These are phyloP conservation scores for Hypomecis punctinalis DNA, from an alignment of 2,888 invertebrate species.

Conservation along the genomic window DNA sequence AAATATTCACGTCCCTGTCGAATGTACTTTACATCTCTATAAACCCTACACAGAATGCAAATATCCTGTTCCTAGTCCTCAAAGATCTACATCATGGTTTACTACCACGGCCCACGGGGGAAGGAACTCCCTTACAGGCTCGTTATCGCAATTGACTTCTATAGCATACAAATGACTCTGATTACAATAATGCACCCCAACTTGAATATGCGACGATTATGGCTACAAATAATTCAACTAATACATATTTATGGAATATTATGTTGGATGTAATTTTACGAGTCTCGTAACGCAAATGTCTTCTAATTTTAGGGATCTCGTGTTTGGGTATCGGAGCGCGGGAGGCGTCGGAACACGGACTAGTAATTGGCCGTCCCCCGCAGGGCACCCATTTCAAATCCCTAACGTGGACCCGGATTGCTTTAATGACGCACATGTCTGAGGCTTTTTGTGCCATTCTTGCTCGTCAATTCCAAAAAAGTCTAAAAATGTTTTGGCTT, in stretches of 20 bases:
- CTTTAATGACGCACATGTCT: conserved; percentile 74
- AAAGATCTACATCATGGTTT: conserved; percentile 41
- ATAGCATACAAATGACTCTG: conserved; percentile 43
- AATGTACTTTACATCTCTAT: conserved; percentile 53
- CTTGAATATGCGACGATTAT: conserved; percentile 32
- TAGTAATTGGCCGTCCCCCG: conserved; percentile 70
- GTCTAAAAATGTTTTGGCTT: conserved; percentile 21
- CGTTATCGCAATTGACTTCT: conserved; percentile 42
- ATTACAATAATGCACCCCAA: conserved; percentile 44
- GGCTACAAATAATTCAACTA: conserved; percentile 29
- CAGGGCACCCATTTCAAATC: conserved; percentile 68
- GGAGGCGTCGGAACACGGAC: conserved; percentile 56
- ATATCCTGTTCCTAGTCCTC: conserved; percentile 39
- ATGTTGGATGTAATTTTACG: conserved; percentile 29
- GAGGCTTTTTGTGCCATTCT: conserved; percentile 64
- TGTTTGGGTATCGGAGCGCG: conserved; percentile 35
- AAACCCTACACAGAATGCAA: conserved; percentile 46
- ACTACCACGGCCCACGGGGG: conserved; percentile 23
- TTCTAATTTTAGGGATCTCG: conserved; percentile 43
- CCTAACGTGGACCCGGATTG: conserved; percentile 67
- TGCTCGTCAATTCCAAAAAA: conserved; percentile 32
- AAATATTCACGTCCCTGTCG: conserved; percentile 70
- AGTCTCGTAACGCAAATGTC: conserved; percentile 37
- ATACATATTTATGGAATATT: conserved; percentile 34
- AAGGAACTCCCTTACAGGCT: neutral